Conservation (phyloP, 2,113 vertebrate genomes). For the Poecilia latipinna region DNA sequence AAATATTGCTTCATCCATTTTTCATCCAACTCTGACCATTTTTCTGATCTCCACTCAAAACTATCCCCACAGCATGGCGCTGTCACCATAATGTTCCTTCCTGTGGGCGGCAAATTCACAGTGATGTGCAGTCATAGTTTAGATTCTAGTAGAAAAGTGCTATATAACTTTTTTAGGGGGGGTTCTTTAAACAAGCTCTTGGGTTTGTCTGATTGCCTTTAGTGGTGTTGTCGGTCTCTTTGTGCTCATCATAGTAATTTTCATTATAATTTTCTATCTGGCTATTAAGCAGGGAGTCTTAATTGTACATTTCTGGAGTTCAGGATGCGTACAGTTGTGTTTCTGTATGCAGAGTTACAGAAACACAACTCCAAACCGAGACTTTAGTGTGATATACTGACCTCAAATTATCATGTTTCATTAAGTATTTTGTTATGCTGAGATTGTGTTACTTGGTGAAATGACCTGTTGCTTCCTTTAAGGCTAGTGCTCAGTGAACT, state of each 20-base stretch:
- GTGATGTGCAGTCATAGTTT: no score
- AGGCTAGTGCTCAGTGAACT: background rate
- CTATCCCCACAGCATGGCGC: no score
- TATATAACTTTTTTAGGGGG: no score
- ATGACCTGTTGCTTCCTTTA: background rate
- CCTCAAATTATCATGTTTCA: constrained; percentile 7
- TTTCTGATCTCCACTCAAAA: no score
- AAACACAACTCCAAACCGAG: background rate
- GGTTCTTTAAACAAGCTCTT: no score
- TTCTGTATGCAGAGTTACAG: background rate
- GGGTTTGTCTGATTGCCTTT: no score
- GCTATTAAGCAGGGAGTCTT: background rate
- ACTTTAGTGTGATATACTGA: constrained; percentile 12
- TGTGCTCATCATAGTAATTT: background rate
- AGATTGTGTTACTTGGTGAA: background rate
- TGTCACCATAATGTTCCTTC: no score
- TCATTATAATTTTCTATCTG: background rate
- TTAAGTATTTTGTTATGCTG: constrained; percentile 5
- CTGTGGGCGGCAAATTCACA: no score
- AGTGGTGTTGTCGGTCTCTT: background rate
- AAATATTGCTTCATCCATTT: no score
- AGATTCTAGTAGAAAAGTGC: no score
- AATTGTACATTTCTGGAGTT: background rate
- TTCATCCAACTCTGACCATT: no score
- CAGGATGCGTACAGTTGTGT: background rate